Conservation (phyloP, 2,888 invertebrate genomes). For the Deilephila elpenor region DNA sequence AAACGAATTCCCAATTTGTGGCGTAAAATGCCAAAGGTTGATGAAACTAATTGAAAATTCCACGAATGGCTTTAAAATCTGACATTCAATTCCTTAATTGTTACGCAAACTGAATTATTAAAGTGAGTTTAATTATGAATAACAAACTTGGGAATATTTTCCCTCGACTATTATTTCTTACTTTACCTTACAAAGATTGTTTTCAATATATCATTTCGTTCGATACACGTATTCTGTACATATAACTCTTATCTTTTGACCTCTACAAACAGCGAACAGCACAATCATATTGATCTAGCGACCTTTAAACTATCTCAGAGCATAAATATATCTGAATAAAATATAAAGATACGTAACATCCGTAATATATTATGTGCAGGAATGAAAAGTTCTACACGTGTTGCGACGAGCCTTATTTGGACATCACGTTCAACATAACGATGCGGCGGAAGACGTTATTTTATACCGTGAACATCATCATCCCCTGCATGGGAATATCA, state of each 20-base stretch:
- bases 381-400: slow-evolving; percentile 98
- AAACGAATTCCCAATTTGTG: no score
- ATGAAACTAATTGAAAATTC: no score
- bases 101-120: background rate
- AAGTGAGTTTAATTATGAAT: background rate
- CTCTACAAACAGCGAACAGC: background rate
- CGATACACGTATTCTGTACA: background rate
- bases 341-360: background rate
- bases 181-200: background rate
- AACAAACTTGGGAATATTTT: no score
- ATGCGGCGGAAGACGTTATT: slow-evolving; percentile 98
- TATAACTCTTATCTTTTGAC: background rate
- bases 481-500: slow-evolving; percentile 98
- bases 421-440: slow-evolving; percentile 98
- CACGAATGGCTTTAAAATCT: background rate
- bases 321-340: background rate
- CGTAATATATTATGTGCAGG: slow-evolving; percentile 69
- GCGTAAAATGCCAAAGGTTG: no score
- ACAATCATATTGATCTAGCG: background rate
- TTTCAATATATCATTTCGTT: background rate
- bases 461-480: slow-evolving; percentile 98
- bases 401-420: slow-evolving; percentile 98
- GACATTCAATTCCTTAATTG: background rate
- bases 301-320: background rate
- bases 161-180: background rate